Evolutionary conservation across 1,140 invertebrate genomes (phyloP).

Genomic region (Laupala kohalensis): DNA sequence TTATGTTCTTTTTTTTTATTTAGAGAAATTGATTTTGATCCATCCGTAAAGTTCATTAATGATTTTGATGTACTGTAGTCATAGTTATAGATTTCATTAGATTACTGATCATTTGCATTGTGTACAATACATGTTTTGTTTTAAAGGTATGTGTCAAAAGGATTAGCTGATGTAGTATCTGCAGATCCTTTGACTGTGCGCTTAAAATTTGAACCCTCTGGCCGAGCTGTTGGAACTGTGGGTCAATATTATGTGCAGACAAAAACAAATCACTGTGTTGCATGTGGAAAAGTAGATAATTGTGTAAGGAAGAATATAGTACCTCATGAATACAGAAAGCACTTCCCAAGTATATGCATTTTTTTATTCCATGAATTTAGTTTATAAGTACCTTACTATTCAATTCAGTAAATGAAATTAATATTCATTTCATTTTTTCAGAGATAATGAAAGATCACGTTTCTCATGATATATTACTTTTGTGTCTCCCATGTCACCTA

Average conservation of each 20-base stretch:
- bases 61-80: no score
- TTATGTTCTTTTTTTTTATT: no score
- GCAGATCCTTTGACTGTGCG: slow-evolving; percentile 61
- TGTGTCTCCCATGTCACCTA: slow-evolving; percentile 63
- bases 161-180: slow-evolving; percentile 39
- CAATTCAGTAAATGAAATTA: no score
- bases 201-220: slow-evolving; percentile 69
- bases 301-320: slow-evolving; percentile 71
- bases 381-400: not conserved
- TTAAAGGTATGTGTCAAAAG: slow-evolving; percentile 49
- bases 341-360: slow-evolving; percentile 68
- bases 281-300: slow-evolving; percentile 55
- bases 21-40: no score
- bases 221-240: slow-evolving; percentile 51
- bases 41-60: no score
- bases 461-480: slow-evolving; percentile 66
- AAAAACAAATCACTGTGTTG: slow-evolving; percentile 73
- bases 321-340: slow-evolving; percentile 70
- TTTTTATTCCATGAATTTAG: no score
- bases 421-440: slow-evolving; percentile 29
- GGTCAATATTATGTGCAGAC: slow-evolving; percentile 57
- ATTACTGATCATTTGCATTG: no score
- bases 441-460: slow-evolving; percentile 68
- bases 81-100: no score
- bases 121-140: no score